Evolutionary conservation across 2,888 invertebrate species (phyloP).

Genomic region (Ceramica pisi): DNA sequence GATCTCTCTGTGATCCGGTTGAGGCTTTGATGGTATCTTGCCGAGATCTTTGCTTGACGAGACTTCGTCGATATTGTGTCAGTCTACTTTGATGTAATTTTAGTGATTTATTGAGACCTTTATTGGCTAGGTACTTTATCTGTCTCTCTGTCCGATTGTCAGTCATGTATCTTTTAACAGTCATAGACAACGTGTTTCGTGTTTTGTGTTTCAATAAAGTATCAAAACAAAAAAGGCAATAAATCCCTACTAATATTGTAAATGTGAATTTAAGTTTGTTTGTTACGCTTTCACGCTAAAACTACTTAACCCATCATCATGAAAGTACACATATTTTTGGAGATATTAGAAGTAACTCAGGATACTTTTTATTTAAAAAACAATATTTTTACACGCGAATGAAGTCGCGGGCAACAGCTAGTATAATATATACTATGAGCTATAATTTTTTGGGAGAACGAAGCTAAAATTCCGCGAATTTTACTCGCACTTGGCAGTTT

Average conservation of each 20-base stretch:
- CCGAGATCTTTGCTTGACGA: neutral
- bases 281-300: too few relatives aligned
- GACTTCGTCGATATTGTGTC: neutral
- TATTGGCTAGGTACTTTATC: neutral
- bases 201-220: too few relatives aligned
- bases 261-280: too few relatives aligned
- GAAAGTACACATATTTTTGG: too few relatives aligned
- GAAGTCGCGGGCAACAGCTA: too few relatives aligned
- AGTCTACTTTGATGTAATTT: neutral
- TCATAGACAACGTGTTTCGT: neutral
- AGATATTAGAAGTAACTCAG: too few relatives aligned
- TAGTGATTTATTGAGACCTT: neutral
- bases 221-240: too few relatives aligned
- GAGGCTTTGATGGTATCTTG: neutral
- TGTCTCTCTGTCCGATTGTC: neutral
- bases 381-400: too few relatives aligned
- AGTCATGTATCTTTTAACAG: neutral
- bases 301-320: too few relatives aligned
- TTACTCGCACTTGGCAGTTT: neutral
- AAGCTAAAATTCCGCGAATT: neutral
- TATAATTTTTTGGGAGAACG: neutral
- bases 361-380: too few relatives aligned
- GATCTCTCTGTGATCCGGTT: slow-evolving; percentile 2
- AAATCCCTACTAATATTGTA: too few relatives aligned
- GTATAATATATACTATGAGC: too few relatives aligned